Evolutionary conservation across 2,113 vertebrate genomes (phyloP), one percentile per base, ranked within the genome.

Genomic region (Cyphomyrus plagiostoma): DNA sequence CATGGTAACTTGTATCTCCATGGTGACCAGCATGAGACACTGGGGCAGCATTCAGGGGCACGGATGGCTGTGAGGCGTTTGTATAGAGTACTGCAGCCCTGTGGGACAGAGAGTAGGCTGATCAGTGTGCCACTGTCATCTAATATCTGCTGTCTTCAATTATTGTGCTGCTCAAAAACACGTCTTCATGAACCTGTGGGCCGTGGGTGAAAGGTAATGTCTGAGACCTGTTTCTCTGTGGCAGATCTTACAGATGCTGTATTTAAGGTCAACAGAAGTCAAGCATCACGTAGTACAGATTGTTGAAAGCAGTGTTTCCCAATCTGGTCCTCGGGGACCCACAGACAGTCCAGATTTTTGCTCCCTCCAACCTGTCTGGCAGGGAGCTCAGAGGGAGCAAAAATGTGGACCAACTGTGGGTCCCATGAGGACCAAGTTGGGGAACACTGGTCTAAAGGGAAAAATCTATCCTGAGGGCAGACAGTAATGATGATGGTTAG

Each of bases 11-110:
- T 80, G 30, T 80, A 42, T 80, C 74, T 42, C 74, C 35, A 80
- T 80, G 74, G 74, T 80, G 74, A 80, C 74, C 35, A 80, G 74
- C 62, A 70, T 42, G 74, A 80, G 74, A 80, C 35, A n/a, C 74
- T 80, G 74, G 35, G 35, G 74, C 74, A 80, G 74, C 74, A 0
- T 35, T 39, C 15, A 15, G 35, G 74, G 35, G 17, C 30, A 15
- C 35, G 17, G 35, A 35, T 80, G 74, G 74, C 30, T 19, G 17
- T 80, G 74, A 77, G 70, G 15, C 35, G 15, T 77, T 77, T 77
- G 70, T 35, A 39, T 1, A 77, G 30, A 77, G 35, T 42, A 19
- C 74, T 17, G 35, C 30, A 19, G 6, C 74, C 74, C 35, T 19
- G 74, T 39, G 74, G 74, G 74, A 80, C 74, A 80, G 30, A 80